These are phyloP conservation scores for Lamprotornis superbus DNA, from an alignment of 2,113 vertebrate genomes.

Conservation along the genomic window DNA sequence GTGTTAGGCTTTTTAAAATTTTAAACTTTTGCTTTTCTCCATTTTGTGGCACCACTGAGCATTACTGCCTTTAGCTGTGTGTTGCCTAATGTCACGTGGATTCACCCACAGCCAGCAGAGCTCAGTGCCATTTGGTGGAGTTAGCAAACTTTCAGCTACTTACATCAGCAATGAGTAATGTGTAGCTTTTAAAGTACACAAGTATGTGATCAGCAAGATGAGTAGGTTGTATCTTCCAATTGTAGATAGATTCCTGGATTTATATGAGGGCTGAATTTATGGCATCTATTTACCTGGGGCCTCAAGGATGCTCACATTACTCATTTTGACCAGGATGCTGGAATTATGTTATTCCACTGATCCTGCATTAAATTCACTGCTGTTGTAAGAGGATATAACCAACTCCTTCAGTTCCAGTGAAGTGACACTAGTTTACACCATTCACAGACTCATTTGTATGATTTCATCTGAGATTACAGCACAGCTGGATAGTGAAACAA, in stretches of 20 bases:
- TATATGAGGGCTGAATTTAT: background rate
- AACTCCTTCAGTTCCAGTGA: background rate
- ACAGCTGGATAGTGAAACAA: background rate
- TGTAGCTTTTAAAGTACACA: background rate
- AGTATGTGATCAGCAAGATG: background rate
- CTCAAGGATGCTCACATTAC: background rate
- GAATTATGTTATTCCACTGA: background rate
- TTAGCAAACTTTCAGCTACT: background rate
- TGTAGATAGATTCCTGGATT: background rate
- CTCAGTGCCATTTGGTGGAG: background rate
- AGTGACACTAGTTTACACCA: background rate
- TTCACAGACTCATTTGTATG: background rate
- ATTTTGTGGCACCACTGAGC: background rate
- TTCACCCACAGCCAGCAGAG: background rate
- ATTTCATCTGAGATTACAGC: background rate
- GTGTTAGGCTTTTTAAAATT: background rate
- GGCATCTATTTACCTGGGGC: background rate
- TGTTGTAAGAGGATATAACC: background rate
- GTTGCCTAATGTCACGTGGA: background rate
- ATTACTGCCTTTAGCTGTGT: background rate
- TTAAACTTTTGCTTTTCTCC: background rate
- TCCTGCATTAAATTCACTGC: background rate
- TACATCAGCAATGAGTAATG: background rate
- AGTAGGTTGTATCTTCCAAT: background rate
- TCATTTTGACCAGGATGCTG: background rate